Evolutionary conservation across 2,113 vertebrate genomes (phyloP).

Genomic region (Copsychus sechellarum): DNA sequence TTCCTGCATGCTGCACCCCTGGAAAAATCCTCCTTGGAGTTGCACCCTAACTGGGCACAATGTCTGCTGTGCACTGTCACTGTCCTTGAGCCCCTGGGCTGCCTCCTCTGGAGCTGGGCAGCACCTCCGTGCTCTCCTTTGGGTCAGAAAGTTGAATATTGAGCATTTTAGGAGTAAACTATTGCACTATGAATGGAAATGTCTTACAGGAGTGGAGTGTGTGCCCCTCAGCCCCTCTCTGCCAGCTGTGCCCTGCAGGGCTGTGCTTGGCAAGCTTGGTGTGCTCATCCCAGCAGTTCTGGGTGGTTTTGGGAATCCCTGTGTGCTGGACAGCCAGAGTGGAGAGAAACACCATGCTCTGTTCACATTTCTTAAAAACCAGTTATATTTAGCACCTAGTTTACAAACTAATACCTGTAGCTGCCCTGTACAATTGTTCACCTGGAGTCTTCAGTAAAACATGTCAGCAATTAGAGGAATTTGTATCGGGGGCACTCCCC

Average conservation of each 20-base stretch:
- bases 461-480: conserved; percentile 66
- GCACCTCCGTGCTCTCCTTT: background rate
- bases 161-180: background rate
- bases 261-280: background rate
- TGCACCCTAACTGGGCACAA: background rate
- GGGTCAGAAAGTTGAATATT: background rate
- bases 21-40: background rate
- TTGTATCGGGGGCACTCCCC: conserved; percentile 50
- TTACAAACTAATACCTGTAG: conserved; percentile 36
- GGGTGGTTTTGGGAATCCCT: background rate
- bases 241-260: background rate
- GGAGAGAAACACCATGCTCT: background rate
- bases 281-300: background rate
- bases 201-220: background rate
- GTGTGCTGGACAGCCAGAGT: background rate
- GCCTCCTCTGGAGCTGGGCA: background rate
- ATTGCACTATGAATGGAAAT: background rate
- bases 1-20: background rate
- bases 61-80: background rate
- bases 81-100: background rate
- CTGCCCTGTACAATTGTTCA: conserved; percentile 58
- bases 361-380: background rate
- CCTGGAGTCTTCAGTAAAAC: conserved; percentile 54
- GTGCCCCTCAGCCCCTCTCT: background rate
- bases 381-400: conserved; percentile 30